Evolutionary conservation across 2,797 vertebrate species (phyloP).

Genomic region (Brotula barbata): DNA sequence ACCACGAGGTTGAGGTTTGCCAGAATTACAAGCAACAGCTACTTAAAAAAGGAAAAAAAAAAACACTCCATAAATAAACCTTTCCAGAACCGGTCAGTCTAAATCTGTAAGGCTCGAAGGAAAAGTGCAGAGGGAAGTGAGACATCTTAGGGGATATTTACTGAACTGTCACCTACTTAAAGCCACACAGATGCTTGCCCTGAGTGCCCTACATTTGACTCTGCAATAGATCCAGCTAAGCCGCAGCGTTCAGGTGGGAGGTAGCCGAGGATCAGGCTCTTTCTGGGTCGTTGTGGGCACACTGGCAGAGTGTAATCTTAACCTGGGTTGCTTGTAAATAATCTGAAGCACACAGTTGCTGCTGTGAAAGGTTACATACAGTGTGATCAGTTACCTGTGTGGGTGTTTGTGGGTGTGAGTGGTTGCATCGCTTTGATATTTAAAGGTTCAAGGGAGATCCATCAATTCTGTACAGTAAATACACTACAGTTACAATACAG

Average conservation of each 20-base stretch:
- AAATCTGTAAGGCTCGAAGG: slow-evolving; percentile 34
- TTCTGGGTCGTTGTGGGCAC: slow-evolving; percentile 37
- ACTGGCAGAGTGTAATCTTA: slow-evolving; percentile 35
- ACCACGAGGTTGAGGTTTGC: slow-evolving; percentile 41
- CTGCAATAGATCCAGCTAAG: slow-evolving; percentile 55
- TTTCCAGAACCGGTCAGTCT: slow-evolving; percentile 35
- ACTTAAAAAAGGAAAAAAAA: slow-evolving; percentile 63
- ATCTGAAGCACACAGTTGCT: neutral
- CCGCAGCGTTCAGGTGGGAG: slow-evolving; percentile 50
- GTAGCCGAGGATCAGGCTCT: slow-evolving; percentile 45
- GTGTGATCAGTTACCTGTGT: slow-evolving; percentile 2
- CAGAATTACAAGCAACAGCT: slow-evolving; percentile 59
- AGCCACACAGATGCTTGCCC: slow-evolving; percentile 41
- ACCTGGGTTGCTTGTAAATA: slow-evolving; percentile 34
- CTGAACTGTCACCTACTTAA: slow-evolving; percentile 62
- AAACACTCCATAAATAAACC: slow-evolving; percentile 61
- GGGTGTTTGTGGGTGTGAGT: neutral
- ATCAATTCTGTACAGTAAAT: too few relatives aligned
- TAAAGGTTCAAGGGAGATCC: too few relatives aligned
- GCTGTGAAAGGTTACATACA: slow-evolving; percentile 21
- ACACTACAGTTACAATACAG: too few relatives aligned
- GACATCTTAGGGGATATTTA: slow-evolving; percentile 63
- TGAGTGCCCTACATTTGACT: slow-evolving; percentile 63
- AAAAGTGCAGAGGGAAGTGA: slow-evolving; percentile 47
- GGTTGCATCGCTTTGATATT: neutral